Evolutionary conservation across 2,797 vertebrate species (phyloP).

Genomic region (Acipenser ruthenus): DNA sequence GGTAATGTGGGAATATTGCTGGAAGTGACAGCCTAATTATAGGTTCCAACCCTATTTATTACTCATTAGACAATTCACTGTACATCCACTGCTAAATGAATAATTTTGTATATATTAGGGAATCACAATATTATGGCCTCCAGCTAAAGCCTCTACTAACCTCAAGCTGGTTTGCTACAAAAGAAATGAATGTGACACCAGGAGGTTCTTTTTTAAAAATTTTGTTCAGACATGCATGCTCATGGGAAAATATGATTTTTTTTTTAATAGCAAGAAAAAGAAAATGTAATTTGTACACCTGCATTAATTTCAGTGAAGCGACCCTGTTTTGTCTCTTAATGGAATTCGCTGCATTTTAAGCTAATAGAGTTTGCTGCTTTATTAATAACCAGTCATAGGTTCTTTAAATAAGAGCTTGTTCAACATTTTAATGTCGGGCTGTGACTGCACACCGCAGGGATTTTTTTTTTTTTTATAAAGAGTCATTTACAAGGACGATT

Average conservation of each 20-base stretch:
- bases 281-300: constrained; percentile 47
- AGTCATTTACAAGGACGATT: constrained; percentile 49
- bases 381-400: constrained; percentile 27
- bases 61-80: constrained; percentile 74
- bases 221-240: constrained; percentile 52
- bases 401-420: constrained; percentile 39
- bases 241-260: constrained; percentile 46
- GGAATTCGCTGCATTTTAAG: constrained; percentile 22
- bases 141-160: constrained; percentile 58
- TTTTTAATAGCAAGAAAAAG: constrained; percentile 36
- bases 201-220: constrained; percentile 61
- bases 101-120: constrained; percentile 77
- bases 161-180: constrained; percentile 62
- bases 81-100: constrained; percentile 73
- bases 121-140: constrained; percentile 66
- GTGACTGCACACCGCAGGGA: constrained; percentile 9
- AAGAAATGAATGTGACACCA: constrained; percentile 65
- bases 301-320: constrained; percentile 20
- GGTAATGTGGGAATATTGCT: constrained; percentile 57
- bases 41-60: constrained; percentile 65
- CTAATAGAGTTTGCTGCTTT: constrained; percentile 22
- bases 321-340: constrained; percentile 21
- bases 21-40: constrained; percentile 77
- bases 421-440: constrained; percentile 26
- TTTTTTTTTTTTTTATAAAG: constrained; percentile 26